These are phyloP conservation scores for Barbus barbus DNA, from an alignment of 2,113 vertebrate species.

Conservation along the genomic window DNA sequence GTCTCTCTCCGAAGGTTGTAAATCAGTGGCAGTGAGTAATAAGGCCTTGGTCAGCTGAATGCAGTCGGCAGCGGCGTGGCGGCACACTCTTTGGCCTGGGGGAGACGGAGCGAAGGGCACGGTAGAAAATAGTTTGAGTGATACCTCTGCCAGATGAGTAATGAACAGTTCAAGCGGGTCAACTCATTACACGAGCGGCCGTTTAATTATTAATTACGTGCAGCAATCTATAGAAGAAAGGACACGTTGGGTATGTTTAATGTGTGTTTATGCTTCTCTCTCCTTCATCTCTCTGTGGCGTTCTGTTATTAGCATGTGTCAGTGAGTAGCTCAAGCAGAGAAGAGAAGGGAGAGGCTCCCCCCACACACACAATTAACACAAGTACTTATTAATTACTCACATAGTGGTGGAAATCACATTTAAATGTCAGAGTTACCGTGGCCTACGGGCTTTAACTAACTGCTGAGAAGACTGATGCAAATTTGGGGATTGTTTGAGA, in stretches of 20 bases:
- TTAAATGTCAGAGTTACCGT: conserved; percentile 51
- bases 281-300: conserved; percentile 63
- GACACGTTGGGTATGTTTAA: conserved; percentile 94
- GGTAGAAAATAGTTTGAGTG: conserved; percentile 87
- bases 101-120: conserved; percentile 75
- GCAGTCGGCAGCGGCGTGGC: conserved; percentile 54
- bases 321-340: conserved; percentile 62
- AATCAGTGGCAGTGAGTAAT: conserved; percentile 63
- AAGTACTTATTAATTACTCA: conserved; percentile 62
- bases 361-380: conserved; percentile 51
- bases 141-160: conserved; percentile 93
- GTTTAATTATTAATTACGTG: conserved; percentile 99
- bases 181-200: conserved; percentile 96
- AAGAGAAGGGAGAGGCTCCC: conserved; percentile 40
- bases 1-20: conserved; percentile 58
- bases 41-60: conserved; percentile 68
- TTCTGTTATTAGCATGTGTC: conserved; percentile 66
- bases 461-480: conserved; percentile 13
- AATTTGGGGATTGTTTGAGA: conserved; percentile 9
- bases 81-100: conserved; percentile 50
- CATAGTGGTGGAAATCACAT: conserved; percentile 50
- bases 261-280: conserved; percentile 77
- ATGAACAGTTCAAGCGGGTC: conserved; percentile 95
- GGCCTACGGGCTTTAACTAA: conserved; percentile 37
- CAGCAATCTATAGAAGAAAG: conserved; percentile 91